Conservation (phyloP, 2,113 vertebrate species). For the Alexandromys fortis region DNA sequence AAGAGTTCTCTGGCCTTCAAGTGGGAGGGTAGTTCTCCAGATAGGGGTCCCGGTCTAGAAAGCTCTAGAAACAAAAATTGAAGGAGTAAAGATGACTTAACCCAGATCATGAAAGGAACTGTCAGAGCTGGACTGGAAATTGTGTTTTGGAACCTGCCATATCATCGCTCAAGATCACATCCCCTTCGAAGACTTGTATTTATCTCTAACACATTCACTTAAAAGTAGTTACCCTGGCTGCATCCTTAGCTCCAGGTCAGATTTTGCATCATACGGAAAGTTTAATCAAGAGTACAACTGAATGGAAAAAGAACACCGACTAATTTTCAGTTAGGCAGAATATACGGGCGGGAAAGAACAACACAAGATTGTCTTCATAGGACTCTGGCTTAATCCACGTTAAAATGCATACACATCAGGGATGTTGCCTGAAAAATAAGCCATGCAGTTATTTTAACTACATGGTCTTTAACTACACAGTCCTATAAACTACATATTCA, state of each 20-base stretch:
- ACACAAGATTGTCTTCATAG: constrained; percentile 34
- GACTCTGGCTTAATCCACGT: neutral
- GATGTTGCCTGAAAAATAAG: constrained; percentile 64
- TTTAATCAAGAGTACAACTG: constrained; percentile 6
- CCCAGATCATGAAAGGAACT: neutral
- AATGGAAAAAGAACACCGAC: neutral
- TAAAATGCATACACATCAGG: constrained; percentile 26
- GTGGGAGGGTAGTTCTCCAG: neutral
- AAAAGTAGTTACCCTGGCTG: neutral
- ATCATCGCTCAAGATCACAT: neutral
- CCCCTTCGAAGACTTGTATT: neutral
- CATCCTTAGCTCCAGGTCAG: neutral
- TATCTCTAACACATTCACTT: neutral
- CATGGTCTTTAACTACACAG: constrained; percentile 32
- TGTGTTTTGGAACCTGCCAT: neutral
- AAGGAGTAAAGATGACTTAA: constrained; percentile 36
- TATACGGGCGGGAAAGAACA: neutral
- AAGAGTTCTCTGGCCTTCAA: constrained; percentile 50
- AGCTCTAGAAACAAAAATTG: constrained; percentile 37
- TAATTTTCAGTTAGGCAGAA: constrained; percentile 53
- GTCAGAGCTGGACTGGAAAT: neutral
- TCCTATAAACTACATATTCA: constrained; percentile 65
- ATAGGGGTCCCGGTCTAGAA: constrained; percentile 25
- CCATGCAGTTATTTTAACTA: constrained; percentile 61
- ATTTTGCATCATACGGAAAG: neutral